phyloP scores from a whole-genome alignment of 2,797 vertebrate species.

The Amblyraja radiata region DNA sequence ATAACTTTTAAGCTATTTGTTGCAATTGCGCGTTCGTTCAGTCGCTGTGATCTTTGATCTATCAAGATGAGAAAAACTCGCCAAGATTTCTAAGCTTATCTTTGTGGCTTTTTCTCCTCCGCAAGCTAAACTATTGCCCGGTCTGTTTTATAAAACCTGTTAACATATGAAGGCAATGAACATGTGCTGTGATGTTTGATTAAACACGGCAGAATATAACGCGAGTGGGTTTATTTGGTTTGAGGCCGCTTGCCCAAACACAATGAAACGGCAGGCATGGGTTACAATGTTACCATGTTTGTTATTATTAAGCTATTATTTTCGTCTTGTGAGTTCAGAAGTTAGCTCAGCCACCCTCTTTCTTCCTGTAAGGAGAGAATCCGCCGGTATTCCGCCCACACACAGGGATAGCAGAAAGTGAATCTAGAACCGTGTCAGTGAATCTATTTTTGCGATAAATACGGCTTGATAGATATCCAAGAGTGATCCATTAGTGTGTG shows the following conservation, averaged over 20 bases:
- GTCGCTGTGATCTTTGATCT: neutral
- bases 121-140: neutral
- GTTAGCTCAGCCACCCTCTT: neutral
- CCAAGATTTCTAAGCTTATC: neutral
- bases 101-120: neutral
- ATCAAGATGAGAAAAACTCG: neutral
- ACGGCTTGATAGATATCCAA: neutral
- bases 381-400: neutral
- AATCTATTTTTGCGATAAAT: constrained; percentile 11
- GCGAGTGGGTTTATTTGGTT: neutral
- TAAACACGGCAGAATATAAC: neutral
- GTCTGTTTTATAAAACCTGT: neutral
- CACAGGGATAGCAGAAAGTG: no score
- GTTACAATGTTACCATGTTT: neutral
- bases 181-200: neutral
- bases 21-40: neutral
- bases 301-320: no score
- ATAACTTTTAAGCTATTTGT: neutral
- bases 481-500: neutral
- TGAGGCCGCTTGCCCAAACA: neutral
- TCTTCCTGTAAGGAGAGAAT: neutral
- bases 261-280: neutral
- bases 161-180: neutral
- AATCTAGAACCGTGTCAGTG: neutral
- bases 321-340: neutral